A percentile compares a stretch with the other conserved stretches of the same genome.
Conservation (phyloP, 2,888 invertebrate genomes). For the Ditylenchus weischeri region DNA sequence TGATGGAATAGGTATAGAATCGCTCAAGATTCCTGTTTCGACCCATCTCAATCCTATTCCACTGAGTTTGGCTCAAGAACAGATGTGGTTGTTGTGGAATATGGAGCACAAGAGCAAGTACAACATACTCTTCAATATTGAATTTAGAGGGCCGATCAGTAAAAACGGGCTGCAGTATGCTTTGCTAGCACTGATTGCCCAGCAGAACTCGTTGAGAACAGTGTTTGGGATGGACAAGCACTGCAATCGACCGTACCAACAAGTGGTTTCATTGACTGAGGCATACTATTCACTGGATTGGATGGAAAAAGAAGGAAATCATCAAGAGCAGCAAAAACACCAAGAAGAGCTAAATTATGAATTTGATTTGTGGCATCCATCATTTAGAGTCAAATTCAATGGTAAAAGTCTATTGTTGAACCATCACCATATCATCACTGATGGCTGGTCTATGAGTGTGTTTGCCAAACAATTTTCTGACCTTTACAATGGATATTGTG, state of each 20-base stretch:
- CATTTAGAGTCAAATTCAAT: too few relatives aligned
- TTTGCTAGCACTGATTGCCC: slow-evolving; percentile 33
- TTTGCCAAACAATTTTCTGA: slow-evolving; percentile 40
- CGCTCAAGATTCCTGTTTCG: slow-evolving; percentile 2
- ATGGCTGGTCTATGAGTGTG: slow-evolving; percentile 56
- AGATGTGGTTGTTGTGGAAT: slow-evolving; percentile 46
- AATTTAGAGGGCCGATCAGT: slow-evolving; percentile 30
- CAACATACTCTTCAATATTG: slow-evolving; percentile 48
- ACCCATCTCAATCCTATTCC: slow-evolving; percentile 22
- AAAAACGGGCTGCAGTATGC: slow-evolving; percentile 24
- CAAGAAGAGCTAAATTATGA: slow-evolving; percentile 21
- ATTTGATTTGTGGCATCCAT: slow-evolving; percentile 23
- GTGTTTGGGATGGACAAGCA: slow-evolving; percentile 22
- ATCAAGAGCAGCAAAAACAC: slow-evolving; percentile 10
- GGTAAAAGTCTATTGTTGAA: slow-evolving; percentile 33
- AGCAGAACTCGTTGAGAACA: slow-evolving; percentile 41
- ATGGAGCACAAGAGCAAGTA: slow-evolving; percentile 34
- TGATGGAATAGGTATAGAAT: neutral
- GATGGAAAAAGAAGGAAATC: neutral
- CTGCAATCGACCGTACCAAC: slow-evolving; percentile 23
- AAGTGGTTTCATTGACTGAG: slow-evolving; percentile 42
- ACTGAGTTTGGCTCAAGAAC: slow-evolving; percentile 46
- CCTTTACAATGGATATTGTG: slow-evolving; percentile 18
- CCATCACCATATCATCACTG: slow-evolving; percentile 54
- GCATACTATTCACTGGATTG: slow-evolving; percentile 28